Percentiles rank a stretch among this genome's conserved stretches.
Evolutionary conservation across 2,113 vertebrate genomes (phyloP).

Genomic region (Tympanuchus pallidicinctus): DNA sequence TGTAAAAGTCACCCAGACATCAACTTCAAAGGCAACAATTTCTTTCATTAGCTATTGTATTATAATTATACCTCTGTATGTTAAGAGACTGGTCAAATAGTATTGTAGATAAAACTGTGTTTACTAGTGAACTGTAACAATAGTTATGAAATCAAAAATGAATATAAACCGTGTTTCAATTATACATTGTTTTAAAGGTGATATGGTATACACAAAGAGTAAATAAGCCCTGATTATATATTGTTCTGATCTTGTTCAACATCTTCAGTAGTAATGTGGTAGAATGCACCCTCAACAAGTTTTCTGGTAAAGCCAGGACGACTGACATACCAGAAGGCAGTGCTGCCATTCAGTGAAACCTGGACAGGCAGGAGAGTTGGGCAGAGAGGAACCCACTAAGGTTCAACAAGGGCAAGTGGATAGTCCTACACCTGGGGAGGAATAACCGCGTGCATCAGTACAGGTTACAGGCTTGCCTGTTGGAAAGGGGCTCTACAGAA

Average conservation of each 20-base stretch:
- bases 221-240: neutral
- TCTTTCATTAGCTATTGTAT: neutral
- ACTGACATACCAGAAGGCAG: no score
- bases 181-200: neutral
- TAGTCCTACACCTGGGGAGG: no score
- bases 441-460: no score
- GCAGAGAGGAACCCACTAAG: no score
- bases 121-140: neutral
- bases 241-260: neutral
- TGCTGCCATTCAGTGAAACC: no score
- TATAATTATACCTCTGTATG: neutral
- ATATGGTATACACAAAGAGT: neutral
- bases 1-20: neutral
- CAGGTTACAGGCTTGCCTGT: no score
- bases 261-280: no score
- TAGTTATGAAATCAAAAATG: neutral
- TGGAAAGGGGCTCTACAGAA: no score
- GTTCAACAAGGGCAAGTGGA: no score
- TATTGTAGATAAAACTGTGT: neutral
- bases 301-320: no score
- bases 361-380: no score
- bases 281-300: no score
- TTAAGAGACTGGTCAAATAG: neutral
- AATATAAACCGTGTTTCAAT: neutral
- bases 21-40: neutral